A percentile compares a stretch with the other conserved stretches of the same genome.
These are phyloP conservation scores for Apodemia mormo DNA, from an alignment of 2,888 invertebrate species.

Conservation along the genomic window DNA sequence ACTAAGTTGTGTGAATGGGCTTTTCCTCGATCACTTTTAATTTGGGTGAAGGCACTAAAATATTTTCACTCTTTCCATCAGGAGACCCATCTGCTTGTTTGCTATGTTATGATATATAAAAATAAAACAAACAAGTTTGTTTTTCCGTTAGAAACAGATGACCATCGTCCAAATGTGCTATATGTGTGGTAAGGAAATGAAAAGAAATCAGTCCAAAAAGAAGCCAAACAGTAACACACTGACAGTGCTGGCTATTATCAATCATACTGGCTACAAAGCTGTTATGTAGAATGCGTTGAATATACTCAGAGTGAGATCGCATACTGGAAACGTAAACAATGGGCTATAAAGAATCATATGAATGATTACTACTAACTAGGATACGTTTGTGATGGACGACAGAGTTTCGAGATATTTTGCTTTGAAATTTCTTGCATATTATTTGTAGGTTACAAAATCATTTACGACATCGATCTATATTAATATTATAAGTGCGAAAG, in stretches of 20 bases:
- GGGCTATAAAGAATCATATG: slow-evolving; percentile 2
- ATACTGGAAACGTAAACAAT: neutral
- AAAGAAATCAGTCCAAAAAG: neutral
- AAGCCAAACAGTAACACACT: neutral
- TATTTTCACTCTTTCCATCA: too few species aligned
- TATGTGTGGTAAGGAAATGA: too few species aligned
- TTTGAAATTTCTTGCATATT: neutral
- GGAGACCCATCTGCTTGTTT: too few species aligned
- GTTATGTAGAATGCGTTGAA: neutral
- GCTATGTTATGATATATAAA: too few species aligned
- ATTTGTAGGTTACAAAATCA: neutral
- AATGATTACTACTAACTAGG: slow-evolving; percentile 1
- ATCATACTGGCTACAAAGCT: neutral
- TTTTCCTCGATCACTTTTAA: too few species aligned
- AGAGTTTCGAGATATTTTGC: neutral
- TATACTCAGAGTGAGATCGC: neutral
- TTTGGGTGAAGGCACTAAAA: too few species aligned
- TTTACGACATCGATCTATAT: too few species aligned
- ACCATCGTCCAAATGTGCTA: too few species aligned
- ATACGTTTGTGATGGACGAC: neutral
- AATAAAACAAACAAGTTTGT: too few species aligned
- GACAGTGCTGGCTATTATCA: neutral
- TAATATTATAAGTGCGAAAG: too few species aligned
- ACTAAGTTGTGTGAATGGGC: too few species aligned
- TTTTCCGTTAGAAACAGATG: too few species aligned